Base-by-base conservation (phyloP, 2,797 vertebrate genomes). In the Centroberyx gerrardi region DNA sequence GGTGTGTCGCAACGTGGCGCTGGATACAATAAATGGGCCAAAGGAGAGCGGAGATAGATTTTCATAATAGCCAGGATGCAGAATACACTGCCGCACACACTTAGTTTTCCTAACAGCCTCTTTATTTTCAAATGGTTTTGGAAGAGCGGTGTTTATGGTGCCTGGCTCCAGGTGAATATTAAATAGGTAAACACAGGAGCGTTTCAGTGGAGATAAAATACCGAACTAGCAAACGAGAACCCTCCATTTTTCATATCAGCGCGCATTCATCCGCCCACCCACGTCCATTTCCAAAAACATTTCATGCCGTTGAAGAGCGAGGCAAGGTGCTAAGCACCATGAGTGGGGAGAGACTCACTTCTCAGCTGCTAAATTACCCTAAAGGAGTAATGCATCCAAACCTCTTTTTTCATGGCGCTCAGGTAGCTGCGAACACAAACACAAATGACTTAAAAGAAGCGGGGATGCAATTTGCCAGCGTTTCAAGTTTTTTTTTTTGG, bases 121-220 rank as follows among this genome's bases (percentile, higher is more conserved):
- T 84, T 83, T 76, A 63, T 88, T 72, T 73, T 40, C 17, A 77
- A 68, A 80, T 55, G 67, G 64, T 61, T 75, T 42, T 51, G 8
- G 72, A 54, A 38, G 31, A 61, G 53, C 12, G 9, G 38, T 72
- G 80, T 80, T 82, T 70, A 79, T 22, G 53, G 70, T 1, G 51
- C 61, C 62, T 7, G 52, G 74, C 64, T 69, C 53, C 81, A 81
- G 80, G 77, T 83, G 86, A 85, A 85, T 83, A 85, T 78, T 82
- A 80, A 87, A 77, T 4, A 74, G 74, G 80, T 76, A 74, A 88
- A 89, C 73, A 70, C 53, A 18, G 42, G 59, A 58, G 75, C 68
- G 62, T 71, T 74, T 71, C 38, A 59, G 74, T 10, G 0, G 42
- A 85, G 87, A 81, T 81, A 63, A 81, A 87, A 74, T 42, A 61